Conservation (phyloP, 2,797 vertebrate species). For the Distichodus sexfasciatus region DNA sequence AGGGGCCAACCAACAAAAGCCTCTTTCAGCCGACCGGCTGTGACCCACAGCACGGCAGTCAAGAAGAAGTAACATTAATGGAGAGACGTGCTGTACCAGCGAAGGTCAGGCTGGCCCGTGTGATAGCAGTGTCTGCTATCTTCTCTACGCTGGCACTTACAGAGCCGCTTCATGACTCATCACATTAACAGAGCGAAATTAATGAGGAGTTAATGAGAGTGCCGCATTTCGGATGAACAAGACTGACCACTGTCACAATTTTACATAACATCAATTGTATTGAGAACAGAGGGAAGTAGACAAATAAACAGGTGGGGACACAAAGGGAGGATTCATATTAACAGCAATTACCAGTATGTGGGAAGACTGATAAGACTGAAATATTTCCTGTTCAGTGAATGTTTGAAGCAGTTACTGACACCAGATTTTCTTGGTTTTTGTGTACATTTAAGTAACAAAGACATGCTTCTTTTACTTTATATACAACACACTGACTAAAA, state of each 20-base stretch:
- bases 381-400: not conserved
- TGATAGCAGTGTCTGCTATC: not conserved
- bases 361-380: not conserved
- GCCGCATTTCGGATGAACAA: not conserved
- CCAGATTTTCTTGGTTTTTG: too few relatives aligned
- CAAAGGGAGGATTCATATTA: not conserved
- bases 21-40: slow-evolving; percentile 50
- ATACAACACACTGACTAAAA: too few relatives aligned
- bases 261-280: not conserved
- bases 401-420: too few relatives aligned
- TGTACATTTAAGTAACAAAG: too few relatives aligned
- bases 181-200: not conserved
- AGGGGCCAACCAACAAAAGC: slow-evolving; percentile 57
- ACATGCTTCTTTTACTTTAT: too few relatives aligned
- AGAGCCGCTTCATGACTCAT: not conserved
- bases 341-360: not conserved
- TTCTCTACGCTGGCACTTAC: not conserved
- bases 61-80: slow-evolving; percentile 9
- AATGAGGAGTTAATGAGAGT: slow-evolving; percentile 8
- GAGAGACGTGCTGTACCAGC: not conserved
- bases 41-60: slow-evolving; percentile 14
- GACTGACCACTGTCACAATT: not conserved
- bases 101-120: not conserved
- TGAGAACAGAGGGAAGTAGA: not conserved
- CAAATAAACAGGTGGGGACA: not conserved